Percentiles rank a stretch among this genome's conserved stretches.
These are phyloP conservation scores for Venustaconcha ellipsiformis DNA, from an alignment of 1,140 invertebrate genomes.

Conservation along the genomic window DNA sequence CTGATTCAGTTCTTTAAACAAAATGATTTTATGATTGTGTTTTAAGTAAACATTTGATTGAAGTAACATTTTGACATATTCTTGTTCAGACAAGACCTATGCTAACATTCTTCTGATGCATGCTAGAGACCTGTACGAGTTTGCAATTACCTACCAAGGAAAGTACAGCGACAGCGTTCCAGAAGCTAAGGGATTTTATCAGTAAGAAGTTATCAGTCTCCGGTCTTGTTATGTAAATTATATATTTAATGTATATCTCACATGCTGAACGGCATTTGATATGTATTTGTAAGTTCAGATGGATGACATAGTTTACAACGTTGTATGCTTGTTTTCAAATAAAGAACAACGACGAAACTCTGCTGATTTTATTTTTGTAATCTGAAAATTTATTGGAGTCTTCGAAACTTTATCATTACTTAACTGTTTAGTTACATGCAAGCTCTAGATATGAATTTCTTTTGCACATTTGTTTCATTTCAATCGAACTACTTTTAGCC, in stretches of 20 bases:
- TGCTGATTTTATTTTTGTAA: neutral
- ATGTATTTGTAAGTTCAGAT: neutral
- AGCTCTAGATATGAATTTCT: neutral
- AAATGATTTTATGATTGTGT: neutral
- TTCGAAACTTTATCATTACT: too few relatives aligned
- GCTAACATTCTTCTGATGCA: slow-evolving; percentile 70
- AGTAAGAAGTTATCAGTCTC: slow-evolving; percentile 62
- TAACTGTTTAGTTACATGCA: too few relatives aligned
- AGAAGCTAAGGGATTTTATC: slow-evolving; percentile 72
- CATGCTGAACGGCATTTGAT: neutral
- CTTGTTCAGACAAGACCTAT: slow-evolving; percentile 69
- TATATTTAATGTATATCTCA: neutral
- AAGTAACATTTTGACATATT: slow-evolving; percentile 2
- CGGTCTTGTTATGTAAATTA: neutral
- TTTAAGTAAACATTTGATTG: neutral
- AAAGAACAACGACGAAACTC: neutral
- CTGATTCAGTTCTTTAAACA: neutral
- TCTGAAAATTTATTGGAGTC: too few relatives aligned
- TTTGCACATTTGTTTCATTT: neutral
- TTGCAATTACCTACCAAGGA: slow-evolving; percentile 73
- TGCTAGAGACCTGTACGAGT: slow-evolving; percentile 74
- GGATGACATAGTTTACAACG: neutral
- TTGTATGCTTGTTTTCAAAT: neutral
- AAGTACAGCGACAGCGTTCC: slow-evolving; percentile 74
- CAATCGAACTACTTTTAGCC: neutral